A percentile compares a stretch with the other conserved stretches of the same genome.
These are phyloP conservation scores for Lordiphosa mommai DNA, from an alignment of 1,140 invertebrate species.

Conservation along the genomic window DNA sequence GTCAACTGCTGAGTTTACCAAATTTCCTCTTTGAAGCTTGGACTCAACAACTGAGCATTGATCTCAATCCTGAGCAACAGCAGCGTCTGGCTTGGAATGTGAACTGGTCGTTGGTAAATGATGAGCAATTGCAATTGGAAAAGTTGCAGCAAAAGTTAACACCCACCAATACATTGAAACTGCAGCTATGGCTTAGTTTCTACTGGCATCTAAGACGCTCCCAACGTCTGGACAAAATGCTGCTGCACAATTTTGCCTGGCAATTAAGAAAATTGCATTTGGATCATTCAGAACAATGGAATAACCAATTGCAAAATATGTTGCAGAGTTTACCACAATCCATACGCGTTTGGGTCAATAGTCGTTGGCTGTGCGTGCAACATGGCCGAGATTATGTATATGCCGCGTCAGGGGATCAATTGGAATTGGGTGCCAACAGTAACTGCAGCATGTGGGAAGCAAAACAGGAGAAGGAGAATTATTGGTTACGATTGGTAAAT, in stretches of 20 bases:
- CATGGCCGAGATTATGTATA: constrained; percentile 33
- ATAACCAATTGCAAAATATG: constrained; percentile 41
- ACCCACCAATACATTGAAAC: constrained; percentile 28
- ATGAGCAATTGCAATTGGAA: neutral
- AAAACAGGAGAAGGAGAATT: neutral
- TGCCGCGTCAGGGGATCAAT: neutral
- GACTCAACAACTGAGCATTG: constrained; percentile 22
- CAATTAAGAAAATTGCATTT: constrained; percentile 7
- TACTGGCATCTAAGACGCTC: constrained; percentile 33
- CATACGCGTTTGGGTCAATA: constrained; percentile 15
- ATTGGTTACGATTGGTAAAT: constrained; percentile 32
- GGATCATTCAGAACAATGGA: neutral
- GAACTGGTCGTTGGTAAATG: constrained; percentile 9
- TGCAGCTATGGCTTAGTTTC: constrained; percentile 35
- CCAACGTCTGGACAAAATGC: neutral
- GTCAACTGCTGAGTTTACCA: constrained; percentile 4
- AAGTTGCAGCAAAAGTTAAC: constrained; percentile 20
- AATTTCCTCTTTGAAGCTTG: constrained; percentile 23
- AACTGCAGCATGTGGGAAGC: constrained; percentile 47
- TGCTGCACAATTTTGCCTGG: constrained; percentile 34
- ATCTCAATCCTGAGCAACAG: constrained; percentile 6
- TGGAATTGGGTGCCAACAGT: constrained; percentile 40
- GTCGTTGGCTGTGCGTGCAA: constrained; percentile 36
- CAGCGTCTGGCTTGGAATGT: constrained; percentile 41
- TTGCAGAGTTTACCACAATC: constrained; percentile 31